Base-by-base conservation (phyloP, 2,888 invertebrate genomes). In the Mythimna vitellina region DNA sequence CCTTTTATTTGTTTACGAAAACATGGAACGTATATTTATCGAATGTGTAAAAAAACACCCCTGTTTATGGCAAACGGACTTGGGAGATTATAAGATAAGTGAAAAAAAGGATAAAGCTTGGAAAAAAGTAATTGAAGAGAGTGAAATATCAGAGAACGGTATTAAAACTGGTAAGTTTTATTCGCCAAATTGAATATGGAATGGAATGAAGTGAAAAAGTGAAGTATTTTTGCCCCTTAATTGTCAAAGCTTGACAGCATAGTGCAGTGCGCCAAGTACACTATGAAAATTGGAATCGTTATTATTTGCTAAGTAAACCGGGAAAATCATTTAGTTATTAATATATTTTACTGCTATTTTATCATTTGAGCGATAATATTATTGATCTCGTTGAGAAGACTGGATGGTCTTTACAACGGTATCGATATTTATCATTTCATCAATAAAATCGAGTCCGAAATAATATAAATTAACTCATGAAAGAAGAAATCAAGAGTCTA, bases 11-110 rank as follows among this genome's bases (percentile, higher is more conserved):
- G 69, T 73, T 60, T 69, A 74, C 70, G 49, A 38, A 25, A 77
- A 35, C n/a, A 74, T 74, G 74, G 74, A 74, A 51, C 74, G 61
- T 61, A 51, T 77, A 57, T 74, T 74, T 62, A 74, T 74, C 29
- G 74, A 74, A 77, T 77, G 78, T 62, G 74, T 74, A n/a, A 74
- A 74, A 70, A 70, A 74, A 25, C 74, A 74, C 25, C 78, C 74
- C 29, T 74, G 74, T 62, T 74, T 74, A 51, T 74, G 74, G 74
- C 77, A 74, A 57, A 77, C 78, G n/a, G 78, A 74, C 14, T 70
- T 56, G 9, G 74, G 49, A 70, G 74, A 74, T 20, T 74, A 74
- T 35, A 74, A 74, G 32, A 57, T 77, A 25, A 62, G 1, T 62
- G 32, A 62, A 70, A 32, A 62, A 25, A 74, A 77, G 42, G 74